Evolutionary conservation across 2,113 vertebrate genomes (phyloP).

Genomic region (Sinocyclocheilus maitianheensis): DNA sequence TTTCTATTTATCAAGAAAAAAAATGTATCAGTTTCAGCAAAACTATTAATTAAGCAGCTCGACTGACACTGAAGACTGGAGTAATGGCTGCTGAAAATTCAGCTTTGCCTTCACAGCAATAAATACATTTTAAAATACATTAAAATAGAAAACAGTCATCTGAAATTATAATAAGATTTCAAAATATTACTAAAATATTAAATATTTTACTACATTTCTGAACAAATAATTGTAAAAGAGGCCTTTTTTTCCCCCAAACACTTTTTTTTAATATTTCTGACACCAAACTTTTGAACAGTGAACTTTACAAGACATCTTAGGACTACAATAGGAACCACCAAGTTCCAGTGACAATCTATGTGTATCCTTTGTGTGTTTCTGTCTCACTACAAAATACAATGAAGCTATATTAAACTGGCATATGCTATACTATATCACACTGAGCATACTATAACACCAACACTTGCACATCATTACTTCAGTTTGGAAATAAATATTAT

Average conservation of each 20-base stretch:
- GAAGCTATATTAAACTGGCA: background rate
- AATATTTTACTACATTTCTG: background rate
- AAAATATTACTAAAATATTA: too few species aligned
- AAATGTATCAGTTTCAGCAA: background rate
- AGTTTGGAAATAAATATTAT: background rate
- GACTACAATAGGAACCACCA: background rate
- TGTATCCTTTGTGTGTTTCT: slow-evolving; percentile 1
- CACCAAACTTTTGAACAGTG: background rate
- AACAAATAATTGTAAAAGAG: background rate
- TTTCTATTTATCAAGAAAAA: background rate
- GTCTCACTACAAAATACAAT: background rate
- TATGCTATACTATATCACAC: background rate
- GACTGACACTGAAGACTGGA: background rate
- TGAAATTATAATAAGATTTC: too few species aligned
- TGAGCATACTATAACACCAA: background rate
- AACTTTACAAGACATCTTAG: background rate
- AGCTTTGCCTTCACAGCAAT: background rate
- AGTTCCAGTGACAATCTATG: background rate
- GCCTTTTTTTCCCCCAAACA: background rate
- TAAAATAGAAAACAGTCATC: too few species aligned
- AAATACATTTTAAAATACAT: background rate
- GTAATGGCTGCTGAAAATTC: background rate
- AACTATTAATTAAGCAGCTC: background rate
- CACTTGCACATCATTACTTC: background rate
- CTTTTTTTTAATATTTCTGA: background rate